These are phyloP conservation scores for Trimorus sp. DNA, from an alignment of 2,888 invertebrate species.

Conservation along the genomic window DNA sequence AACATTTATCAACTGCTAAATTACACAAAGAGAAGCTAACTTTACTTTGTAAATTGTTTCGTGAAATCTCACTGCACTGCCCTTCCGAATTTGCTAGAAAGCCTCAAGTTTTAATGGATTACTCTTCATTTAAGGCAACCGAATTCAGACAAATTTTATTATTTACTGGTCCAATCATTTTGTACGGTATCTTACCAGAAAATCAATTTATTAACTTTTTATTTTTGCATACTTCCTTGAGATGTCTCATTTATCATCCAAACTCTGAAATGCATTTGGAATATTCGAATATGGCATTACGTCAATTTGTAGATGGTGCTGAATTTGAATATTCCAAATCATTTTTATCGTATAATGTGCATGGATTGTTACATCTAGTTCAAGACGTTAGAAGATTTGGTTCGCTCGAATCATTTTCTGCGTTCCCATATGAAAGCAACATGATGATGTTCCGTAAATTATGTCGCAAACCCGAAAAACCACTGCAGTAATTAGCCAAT, in stretches of 20 bases:
- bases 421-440: constrained; percentile 28
- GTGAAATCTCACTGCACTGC: constrained; percentile 3
- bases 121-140: constrained; percentile 21
- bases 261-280: constrained; percentile 16
- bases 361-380: constrained; percentile 16
- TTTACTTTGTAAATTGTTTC: not conserved
- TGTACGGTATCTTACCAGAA: constrained; percentile 20
- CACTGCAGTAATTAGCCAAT: constrained; percentile 24
- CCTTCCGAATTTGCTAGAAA: constrained; percentile 28
- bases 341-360: constrained; percentile 10
- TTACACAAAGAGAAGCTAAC: not conserved
- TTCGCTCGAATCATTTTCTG: constrained; percentile 16
- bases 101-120: not conserved
- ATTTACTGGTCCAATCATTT: constrained; percentile 19
- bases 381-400: constrained; percentile 26
- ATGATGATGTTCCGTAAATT: constrained; percentile 9
- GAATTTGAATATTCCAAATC: constrained; percentile 17
- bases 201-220: constrained; percentile 18
- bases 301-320: constrained; percentile 8
- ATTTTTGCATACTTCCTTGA: constrained; percentile 20
- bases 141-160: constrained; percentile 42
- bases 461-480: constrained; percentile 25
- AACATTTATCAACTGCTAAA: constrained; percentile 5
- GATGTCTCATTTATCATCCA: constrained; percentile 22
- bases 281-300: constrained; percentile 14